Evolutionary conservation across 2,888 invertebrate species (phyloP), one percentile per base, ranked within the genome.

Genomic region (Aspidapion aeneum): DNA sequence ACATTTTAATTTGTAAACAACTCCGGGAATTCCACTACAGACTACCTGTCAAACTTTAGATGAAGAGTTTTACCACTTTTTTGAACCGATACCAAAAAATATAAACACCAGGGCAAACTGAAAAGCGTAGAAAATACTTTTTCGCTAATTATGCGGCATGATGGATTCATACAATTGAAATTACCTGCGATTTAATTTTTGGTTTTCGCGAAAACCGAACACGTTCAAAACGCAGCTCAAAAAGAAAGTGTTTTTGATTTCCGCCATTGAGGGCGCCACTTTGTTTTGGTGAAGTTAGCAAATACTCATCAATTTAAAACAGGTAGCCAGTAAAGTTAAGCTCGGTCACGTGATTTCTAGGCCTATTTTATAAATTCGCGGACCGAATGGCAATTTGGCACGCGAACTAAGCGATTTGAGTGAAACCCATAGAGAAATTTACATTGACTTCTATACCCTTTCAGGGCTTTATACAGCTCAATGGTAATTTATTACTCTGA

Each of bases 161-260:
- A 79, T 79, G 78, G 61, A 66, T 63, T 57, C 58, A 57, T 62
- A 64, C 69, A 67, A 66, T 55, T 19, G 21, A 65, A 71, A 78
- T 78, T 79, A 79, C 79, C 79, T 79, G 74, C 68, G 78, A 76
- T 78, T 77, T 77, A 76, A 48, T 62, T 73, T 74, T 70, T 67
- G 72, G 73, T 76, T 72, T 75, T 71, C 71, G 62, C 70, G 67
- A 65, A 68, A 73, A 72, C 69, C 69, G 68, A 72, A 68, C 70
- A 70, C 71, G 65, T 71, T 68, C 66, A 54, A 55, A 61, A 71
- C 72, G 74, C 75, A 75, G 74, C 69, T 72, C 67, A 69, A 75
- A 77, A 78, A 79, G 75, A 71, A 35, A 35, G 35, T 35, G 12
- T 35, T 35, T 35, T 35, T 35, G 5, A 7, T 3, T 35, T 35